phyloP scores from a whole-genome alignment of 2,888 invertebrate species.

The Drosophila anomelani region DNA sequence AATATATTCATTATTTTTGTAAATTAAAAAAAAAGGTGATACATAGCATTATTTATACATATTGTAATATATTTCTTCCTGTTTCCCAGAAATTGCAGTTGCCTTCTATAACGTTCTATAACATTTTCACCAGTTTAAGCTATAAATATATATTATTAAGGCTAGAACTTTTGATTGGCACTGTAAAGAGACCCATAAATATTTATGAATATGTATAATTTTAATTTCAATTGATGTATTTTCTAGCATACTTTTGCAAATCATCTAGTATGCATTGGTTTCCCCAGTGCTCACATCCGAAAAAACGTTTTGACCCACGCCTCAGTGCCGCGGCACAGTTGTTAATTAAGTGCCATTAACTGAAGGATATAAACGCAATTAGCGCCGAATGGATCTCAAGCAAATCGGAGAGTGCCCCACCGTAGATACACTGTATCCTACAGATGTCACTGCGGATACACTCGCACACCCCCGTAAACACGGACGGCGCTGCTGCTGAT shows the following conservation, averaged over 20 bases:
- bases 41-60: too few relatives aligned
- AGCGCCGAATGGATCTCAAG: constrained; percentile 80
- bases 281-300: constrained; percentile 22
- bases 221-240: constrained; percentile 9
- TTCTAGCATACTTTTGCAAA: constrained; percentile 7
- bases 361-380: constrained; percentile 84
- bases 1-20: background rate
- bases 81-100: background rate
- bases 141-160: background rate
- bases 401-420: constrained; percentile 60
- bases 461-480: constrained; percentile 42
- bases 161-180: background rate
- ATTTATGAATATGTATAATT: background rate
- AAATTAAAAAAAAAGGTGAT: too few relatives aligned
- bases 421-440: constrained; percentile 2
- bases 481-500: constrained; percentile 74
- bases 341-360: constrained; percentile 81
- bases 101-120: rapidly evolving
- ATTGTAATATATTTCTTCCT: background rate
- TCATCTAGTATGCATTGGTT: constrained; percentile 11
- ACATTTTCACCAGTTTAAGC: too few relatives aligned
- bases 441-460: constrained; percentile 18
- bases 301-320: constrained; percentile 50
- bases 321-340: constrained; percentile 74
- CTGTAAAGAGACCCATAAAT: background rate